Evolutionary conservation across 2,797 vertebrate genomes (phyloP).

Genomic region (Pampus argenteus): DNA sequence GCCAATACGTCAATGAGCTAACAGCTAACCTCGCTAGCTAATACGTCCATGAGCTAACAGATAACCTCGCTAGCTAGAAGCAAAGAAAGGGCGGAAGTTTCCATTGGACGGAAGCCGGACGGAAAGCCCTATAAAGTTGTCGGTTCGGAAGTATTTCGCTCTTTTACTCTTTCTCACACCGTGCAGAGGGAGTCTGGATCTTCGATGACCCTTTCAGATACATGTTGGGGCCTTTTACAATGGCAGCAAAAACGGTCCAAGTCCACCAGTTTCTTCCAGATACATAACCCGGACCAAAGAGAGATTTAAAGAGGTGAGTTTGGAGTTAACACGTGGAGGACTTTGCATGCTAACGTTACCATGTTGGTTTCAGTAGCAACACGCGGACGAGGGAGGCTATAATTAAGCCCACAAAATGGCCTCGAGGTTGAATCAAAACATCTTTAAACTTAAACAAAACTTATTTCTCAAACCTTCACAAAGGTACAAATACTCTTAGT

Average conservation of each 20-base stretch:
- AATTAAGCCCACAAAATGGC: no score
- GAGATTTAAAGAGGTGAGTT: conserved; percentile 29
- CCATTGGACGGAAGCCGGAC: not conserved
- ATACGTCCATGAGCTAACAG: not conserved
- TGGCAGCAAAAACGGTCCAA: not conserved
- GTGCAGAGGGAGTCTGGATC: rapidly evolving
- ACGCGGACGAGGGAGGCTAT: conserved; percentile 26
- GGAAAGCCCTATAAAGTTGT: not conserved
- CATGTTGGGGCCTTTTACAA: not conserved
- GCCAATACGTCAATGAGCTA: no score
- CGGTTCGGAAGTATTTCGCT: not conserved
- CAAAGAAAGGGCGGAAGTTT: conserved; percentile 19
- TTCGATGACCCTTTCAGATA: rapidly evolving
- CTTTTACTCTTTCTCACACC: not conserved
- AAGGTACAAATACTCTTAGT: no score
- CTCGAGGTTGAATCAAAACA: not conserved
- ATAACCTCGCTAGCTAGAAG: not conserved
- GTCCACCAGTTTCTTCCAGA: not conserved
- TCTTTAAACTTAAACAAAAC: not conserved
- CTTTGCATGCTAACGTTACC: no score
- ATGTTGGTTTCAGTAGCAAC: not conserved
- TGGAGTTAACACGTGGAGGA: not conserved
- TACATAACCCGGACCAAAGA: not conserved
- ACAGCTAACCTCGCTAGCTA: no score
- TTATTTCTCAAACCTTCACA: not conserved